Conservation (phyloP, 2,797 vertebrate species). For the Coregonus suidteri region DNA sequence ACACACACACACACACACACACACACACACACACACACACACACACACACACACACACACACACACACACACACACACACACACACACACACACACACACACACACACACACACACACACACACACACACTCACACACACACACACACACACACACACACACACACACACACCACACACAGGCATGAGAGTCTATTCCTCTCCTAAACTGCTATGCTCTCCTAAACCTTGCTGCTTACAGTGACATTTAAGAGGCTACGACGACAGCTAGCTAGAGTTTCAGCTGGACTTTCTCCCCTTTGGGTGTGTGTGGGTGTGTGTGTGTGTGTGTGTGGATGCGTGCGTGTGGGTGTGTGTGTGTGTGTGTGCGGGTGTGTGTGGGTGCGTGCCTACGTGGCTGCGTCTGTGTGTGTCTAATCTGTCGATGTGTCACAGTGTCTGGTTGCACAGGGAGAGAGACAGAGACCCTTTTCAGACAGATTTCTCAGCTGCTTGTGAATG, state of each 20-base stretch:
- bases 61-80: too few relatives aligned
- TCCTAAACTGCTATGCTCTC: too few relatives aligned
- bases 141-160: neutral
- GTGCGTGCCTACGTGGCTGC: neutral
- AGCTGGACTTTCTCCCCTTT: neutral
- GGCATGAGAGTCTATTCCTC: neutral
- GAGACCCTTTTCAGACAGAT: constrained; percentile 35
- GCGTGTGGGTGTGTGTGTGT: too few relatives aligned
- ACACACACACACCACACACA: neutral
- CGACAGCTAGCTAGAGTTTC: neutral
- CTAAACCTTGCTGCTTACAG: neutral
- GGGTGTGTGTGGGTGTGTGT: too few relatives aligned
- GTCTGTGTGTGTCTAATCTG: too few relatives aligned
- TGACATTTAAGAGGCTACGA: neutral
- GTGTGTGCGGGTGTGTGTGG: neutral
- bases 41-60: too few relatives aligned
- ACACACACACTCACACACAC: too few relatives aligned
- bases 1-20: too few relatives aligned
- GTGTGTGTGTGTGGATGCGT: too few relatives aligned
- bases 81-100: too few relatives aligned
- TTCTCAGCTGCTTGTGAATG: constrained; percentile 29
- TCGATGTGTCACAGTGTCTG: constrained; percentile 31
- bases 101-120: too few relatives aligned
- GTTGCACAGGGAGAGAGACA: constrained; percentile 45
- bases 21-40: too few relatives aligned